These are phyloP conservation scores for Selenia dentaria DNA, from an alignment of 2,888 invertebrate genomes.

Conservation along the genomic window DNA sequence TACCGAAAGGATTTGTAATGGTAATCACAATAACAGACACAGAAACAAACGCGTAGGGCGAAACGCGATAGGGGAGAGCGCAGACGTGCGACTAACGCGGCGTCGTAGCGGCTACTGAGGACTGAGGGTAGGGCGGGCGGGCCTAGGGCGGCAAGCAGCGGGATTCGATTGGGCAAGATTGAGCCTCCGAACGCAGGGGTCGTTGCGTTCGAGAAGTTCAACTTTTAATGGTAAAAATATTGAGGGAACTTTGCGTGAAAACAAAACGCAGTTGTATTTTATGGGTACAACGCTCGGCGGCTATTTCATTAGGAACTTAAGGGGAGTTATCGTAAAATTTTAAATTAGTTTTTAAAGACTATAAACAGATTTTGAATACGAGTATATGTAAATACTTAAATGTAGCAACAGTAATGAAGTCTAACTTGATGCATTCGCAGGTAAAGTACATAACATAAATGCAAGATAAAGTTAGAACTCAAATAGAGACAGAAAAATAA, in stretches of 20 bases:
- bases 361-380: not conserved
- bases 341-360: not conserved
- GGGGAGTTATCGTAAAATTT: no score
- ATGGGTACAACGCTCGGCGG: not conserved
- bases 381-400: no score
- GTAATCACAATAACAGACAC: conserved; percentile 50
- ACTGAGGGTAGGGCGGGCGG: conserved; percentile 57
- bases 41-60: conserved; percentile 55
- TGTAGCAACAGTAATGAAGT: no score
- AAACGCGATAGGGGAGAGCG: conserved; percentile 37
- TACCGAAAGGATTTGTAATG: conserved; percentile 27
- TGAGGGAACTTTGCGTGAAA: conserved; percentile 13
- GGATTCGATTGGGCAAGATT: conserved; percentile 18
- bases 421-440: no score
- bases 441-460: no score
- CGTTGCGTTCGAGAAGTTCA: conserved; percentile 30
- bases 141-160: conserved; percentile 32
- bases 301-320: no score
- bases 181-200: conserved; percentile 24
- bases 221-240: conserved; percentile 36
- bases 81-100: conserved; percentile 57
- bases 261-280: conserved; percentile 8
- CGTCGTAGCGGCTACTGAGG: conserved; percentile 56
- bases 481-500: no score
- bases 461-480: no score